Conservation (phyloP, 2,113 vertebrate genomes). For the Plotosus lineatus region DNA sequence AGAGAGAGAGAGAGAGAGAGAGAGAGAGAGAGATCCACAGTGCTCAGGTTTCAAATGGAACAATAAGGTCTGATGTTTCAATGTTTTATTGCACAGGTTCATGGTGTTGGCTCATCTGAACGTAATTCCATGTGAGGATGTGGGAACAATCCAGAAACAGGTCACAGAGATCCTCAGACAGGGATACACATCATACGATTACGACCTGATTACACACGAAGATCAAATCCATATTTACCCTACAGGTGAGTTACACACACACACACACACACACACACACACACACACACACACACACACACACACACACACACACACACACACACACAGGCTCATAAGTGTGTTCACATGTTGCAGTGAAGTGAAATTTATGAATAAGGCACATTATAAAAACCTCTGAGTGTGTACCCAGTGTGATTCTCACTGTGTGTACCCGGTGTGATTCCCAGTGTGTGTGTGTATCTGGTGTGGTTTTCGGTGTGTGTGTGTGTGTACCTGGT, state of each 20-base stretch:
- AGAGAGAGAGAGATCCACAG: background rate
- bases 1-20: background rate
- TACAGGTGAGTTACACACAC: constrained; percentile 56
- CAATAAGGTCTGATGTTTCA: background rate
- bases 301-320: background rate
- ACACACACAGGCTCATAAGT: no score
- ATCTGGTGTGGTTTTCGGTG: background rate
- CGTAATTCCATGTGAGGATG: constrained; percentile 58
- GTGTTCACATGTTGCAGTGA: no score
- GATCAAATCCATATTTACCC: constrained; percentile 56
- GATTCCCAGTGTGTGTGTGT: background rate
- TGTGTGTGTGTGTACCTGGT: background rate
- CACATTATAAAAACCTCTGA: no score
- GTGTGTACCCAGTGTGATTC: no score
- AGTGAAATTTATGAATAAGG: no score
- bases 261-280: background rate
- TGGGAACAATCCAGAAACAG: constrained; percentile 56
- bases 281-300: background rate
- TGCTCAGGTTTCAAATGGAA: background rate
- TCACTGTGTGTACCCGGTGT: no score
- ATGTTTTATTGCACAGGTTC: constrained; percentile 55
- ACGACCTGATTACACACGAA: constrained; percentile 19
- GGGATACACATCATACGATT: background rate
- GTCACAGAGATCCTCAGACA: constrained; percentile 31
- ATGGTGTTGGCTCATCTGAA: constrained; percentile 58